phyloP scores from a whole-genome alignment of 2,797 vertebrate genomes.

The Psittacula echo region DNA sequence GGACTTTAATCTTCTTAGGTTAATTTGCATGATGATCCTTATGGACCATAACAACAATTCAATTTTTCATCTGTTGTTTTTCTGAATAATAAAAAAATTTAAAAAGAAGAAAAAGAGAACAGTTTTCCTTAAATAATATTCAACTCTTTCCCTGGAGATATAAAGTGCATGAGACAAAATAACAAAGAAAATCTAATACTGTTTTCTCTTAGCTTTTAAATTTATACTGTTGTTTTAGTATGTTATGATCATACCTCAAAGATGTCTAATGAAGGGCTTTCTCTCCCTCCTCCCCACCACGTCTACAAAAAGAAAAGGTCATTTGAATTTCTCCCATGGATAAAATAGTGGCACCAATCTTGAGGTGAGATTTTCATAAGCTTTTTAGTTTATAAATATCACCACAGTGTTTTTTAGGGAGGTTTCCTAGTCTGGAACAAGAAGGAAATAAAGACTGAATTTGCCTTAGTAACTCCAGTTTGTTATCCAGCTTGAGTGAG shows the following conservation, averaged over 20 bases:
- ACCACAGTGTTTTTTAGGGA: background rate
- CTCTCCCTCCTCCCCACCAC: background rate
- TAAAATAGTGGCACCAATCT: background rate
- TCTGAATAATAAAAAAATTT: background rate
- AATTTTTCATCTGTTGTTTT: background rate
- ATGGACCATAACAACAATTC: background rate
- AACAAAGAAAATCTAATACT: background rate
- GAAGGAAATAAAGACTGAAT: background rate
- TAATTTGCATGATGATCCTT: constrained; percentile 53
- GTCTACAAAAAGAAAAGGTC: background rate
- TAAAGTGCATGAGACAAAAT: background rate
- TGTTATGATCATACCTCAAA: background rate
- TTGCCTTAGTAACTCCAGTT: background rate
- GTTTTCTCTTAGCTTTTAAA: background rate
- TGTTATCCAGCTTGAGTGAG: background rate
- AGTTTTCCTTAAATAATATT: background rate
- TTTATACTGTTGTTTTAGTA: background rate
- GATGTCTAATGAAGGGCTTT: background rate
- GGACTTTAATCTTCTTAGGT: constrained; percentile 35
- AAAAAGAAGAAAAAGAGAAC: background rate
- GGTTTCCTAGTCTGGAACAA: background rate
- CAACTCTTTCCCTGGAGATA: background rate
- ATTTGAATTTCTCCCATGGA: background rate
- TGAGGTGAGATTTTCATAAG: background rate
- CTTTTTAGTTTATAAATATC: background rate